Evolutionary conservation across 2,797 vertebrate species (phyloP), one percentile per base, ranked within the genome.

Genomic region (Odontamblyopus rebecca): DNA sequence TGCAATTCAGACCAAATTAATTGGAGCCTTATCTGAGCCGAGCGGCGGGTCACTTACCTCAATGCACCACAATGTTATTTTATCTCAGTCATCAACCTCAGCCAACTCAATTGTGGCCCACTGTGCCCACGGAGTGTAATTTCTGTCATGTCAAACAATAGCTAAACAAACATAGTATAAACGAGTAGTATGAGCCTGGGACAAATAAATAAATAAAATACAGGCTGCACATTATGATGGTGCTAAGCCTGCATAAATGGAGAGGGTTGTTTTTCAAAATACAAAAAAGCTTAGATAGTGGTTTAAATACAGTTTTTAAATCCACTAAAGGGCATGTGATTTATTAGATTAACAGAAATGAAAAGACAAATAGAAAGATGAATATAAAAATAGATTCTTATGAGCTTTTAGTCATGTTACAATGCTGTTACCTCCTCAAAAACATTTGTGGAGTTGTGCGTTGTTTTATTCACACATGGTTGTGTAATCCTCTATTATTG

Each of bases 21-120:
- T 94, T 93, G 89, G 88, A 92, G 88, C 89, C 90, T 93, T 94
- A 94, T 94, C 94, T 89, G 84, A 88, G 85, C 80, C 60, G 80
- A 93, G 85, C 82, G 89, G 91, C 91, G 91, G 93, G 94, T 94
- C 93, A 94, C 92, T 94, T 93, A 94, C 93, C 89, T 93, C 91
- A 87, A 87, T 85, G 76, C 87, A 86, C 80, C 86, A 91, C 93
- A 90, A 91, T 91, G 86, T 79, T 82, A 89, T 92, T 89, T 93
- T 91, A 93, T 94, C 92, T 89, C 88, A 86, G 90, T 91, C 87
- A 92, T 92, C 90, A 88, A 87, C 90, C 86, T 88, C 84, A 84
- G 77, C 88, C 89, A 88, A 90, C 86, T 90, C 86, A 86, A 84
- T 86, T 88, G 82, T 91, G 88, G 90, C 90, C 92, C 66, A 64